phyloP scores from a whole-genome alignment of 2,888 invertebrate species.

The Invenusta paracnida region DNA sequence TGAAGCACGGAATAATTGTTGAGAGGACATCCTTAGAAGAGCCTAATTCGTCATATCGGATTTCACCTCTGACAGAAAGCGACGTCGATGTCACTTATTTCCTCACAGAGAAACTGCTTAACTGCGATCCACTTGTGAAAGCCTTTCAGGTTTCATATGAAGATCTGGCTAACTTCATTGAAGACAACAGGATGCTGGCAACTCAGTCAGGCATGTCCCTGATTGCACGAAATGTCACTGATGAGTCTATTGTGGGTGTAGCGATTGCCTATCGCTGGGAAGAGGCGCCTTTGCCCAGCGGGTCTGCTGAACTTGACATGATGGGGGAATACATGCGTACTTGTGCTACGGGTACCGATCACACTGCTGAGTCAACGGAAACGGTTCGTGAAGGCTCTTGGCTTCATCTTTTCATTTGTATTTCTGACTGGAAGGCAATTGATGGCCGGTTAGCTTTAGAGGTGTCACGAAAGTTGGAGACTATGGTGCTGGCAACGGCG shows the following conservation, averaged over 20 bases:
- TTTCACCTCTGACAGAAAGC: background rate
- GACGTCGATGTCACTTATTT: background rate
- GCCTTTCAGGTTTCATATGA: background rate
- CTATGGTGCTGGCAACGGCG: background rate
- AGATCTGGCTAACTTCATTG: slow-evolving; percentile 5
- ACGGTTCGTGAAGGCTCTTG: background rate
- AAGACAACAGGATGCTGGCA: background rate
- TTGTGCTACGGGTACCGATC: background rate
- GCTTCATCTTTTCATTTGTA: background rate
- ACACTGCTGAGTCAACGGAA: background rate
- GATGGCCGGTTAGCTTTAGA: slow-evolving; percentile 9
- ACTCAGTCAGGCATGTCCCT: background rate
- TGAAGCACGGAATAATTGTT: background rate
- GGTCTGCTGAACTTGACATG: background rate
- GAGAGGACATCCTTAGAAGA: background rate
- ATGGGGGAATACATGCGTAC: background rate
- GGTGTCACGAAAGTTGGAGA: background rate
- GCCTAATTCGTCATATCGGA: background rate
- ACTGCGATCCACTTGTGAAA: background rate
- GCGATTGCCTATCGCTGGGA: background rate
- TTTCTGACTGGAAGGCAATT: background rate
- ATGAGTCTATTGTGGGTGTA: background rate
- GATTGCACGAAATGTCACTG: background rate
- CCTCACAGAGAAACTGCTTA: background rate
- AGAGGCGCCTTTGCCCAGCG: background rate